Evolutionary conservation across 2,797 vertebrate genomes (phyloP).

Genomic region (Hemitrygon akajei): DNA sequence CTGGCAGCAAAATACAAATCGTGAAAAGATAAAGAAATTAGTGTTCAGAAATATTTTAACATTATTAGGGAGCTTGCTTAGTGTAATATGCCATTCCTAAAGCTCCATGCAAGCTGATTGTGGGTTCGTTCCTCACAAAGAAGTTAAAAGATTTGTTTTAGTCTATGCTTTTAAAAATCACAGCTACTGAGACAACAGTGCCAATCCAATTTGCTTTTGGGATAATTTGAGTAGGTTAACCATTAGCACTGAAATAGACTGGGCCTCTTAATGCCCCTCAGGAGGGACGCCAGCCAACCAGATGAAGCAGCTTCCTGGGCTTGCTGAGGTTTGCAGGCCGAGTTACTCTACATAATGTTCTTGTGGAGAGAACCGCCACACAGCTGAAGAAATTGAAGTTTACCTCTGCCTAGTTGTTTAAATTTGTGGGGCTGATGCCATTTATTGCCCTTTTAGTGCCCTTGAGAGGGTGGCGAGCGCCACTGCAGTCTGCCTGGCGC

Average conservation of each 20-base stretch:
- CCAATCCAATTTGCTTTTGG: not conserved
- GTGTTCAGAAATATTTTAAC: not conserved
- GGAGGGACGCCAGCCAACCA: too few species aligned
- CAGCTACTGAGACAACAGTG: not conserved
- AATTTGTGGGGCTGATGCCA: too few species aligned
- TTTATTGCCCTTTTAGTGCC: too few species aligned
- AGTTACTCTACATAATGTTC: not conserved
- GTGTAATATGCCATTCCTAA: not conserved
- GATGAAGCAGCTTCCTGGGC: not conserved
- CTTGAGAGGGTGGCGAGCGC: too few species aligned
- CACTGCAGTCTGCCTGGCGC: too few species aligned
- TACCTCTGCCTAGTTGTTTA: too few species aligned
- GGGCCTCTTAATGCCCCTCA: too few species aligned
- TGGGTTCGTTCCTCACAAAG: not conserved
- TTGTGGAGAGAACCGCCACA: too few species aligned
- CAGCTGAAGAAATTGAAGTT: too few species aligned
- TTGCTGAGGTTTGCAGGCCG: not conserved
- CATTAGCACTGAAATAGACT: not conserved
- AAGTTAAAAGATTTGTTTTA: not conserved
- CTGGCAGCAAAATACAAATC: constrained; percentile 60
- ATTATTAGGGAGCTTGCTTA: not conserved
- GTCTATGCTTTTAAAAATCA: not conserved
- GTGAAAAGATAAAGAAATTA: not conserved
- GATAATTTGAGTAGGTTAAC: too few species aligned
- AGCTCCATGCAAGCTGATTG: not conserved